Base-by-base conservation (phyloP, 2,797 vertebrate species). In the Gephyroberyx darwinii region DNA sequence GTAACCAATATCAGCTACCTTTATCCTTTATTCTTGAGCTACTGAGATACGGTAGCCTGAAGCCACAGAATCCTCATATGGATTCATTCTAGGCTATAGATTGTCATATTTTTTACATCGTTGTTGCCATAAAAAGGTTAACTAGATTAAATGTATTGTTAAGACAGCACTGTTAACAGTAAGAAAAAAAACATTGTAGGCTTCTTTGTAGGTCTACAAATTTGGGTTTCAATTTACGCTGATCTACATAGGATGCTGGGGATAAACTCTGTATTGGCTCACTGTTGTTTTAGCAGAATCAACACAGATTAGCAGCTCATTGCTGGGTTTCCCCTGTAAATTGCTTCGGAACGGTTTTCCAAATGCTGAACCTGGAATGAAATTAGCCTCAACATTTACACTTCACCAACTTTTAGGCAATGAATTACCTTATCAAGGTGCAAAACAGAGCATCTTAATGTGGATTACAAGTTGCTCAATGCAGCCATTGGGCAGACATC, bases 281-380 rank as follows among this genome's bases (percentile, higher is more conserved):
- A 65, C 19, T 66, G 53, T 57, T 31, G 51, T 58, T 69, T 71
- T 71, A 16, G 69, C 47, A 51, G 72, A 64, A 84, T 75, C 48
- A 75, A 75, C 77, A 68, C 53, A 59, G 77, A 76, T 76, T 74
- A 62, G 1, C 17, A 13, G 16, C 19, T 55, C 20, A 84, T 58
- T 85, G 59, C n/a, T 61, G 61, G n/a, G 26, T 55, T 75, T 68
- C 47, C 45, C 45, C 65, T 39, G 53, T 78, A 58, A 75, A 74
- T 53, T 60, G 59, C 63, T 72, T 9, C 17, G 26, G 55, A 82
- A 70, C 77, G 60, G 37, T 26, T 72, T 37, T 22, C 61, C 20
- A 67, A 60, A 59, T 37, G 64, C 50, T 48, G 50, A 31, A 10
- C 20, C 65, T 22, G 17, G 43, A 69, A 70, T 51, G 41, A 58